Evolutionary conservation across 2,113 vertebrate genomes (phyloP).

Genomic region (Gavia stellata): DNA sequence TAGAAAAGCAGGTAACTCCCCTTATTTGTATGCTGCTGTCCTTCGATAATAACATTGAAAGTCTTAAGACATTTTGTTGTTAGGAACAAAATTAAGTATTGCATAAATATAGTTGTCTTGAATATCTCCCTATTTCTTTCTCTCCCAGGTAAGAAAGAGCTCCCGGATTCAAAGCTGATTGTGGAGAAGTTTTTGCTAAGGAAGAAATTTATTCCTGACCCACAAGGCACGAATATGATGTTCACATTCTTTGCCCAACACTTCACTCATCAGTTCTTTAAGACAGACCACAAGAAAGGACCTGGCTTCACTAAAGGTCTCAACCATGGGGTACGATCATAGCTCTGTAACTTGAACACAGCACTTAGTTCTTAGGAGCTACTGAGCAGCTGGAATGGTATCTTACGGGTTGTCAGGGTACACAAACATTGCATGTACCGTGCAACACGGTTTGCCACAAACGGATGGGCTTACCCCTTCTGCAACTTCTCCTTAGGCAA

Average conservation of each 20-base stretch:
- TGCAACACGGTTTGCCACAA: not conserved
- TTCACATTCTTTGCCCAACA: slow-evolving; percentile 98
- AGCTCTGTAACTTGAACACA: not conserved
- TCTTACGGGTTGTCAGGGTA: not conserved
- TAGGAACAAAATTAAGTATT: not conserved
- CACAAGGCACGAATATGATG: slow-evolving; percentile 92
- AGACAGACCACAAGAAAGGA: slow-evolving; percentile 86
- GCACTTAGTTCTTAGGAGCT: not conserved
- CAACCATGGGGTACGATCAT: slow-evolving; percentile 86
- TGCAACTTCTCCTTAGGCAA: not conserved
- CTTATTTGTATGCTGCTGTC: not conserved
- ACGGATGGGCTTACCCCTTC: not conserved
- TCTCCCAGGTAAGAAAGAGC: slow-evolving; percentile 84
- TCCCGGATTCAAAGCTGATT: slow-evolving; percentile 84
- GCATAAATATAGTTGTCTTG: not conserved
- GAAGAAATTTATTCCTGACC: slow-evolving; percentile 90
- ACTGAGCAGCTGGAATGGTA: not conserved
- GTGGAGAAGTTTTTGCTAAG: slow-evolving; percentile 89
- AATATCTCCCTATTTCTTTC: not conserved
- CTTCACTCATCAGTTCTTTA: slow-evolving; percentile 97
- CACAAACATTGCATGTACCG: not conserved
- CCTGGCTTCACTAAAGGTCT: slow-evolving; percentile 85
- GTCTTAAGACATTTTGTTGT: not conserved
- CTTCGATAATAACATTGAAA: not conserved
- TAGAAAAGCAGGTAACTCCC: not conserved